A percentile compares a stretch with the other conserved stretches of the same genome.
Conservation (phyloP, 2,113 vertebrate species). For the Sinocyclocheilus anshuiensis region DNA sequence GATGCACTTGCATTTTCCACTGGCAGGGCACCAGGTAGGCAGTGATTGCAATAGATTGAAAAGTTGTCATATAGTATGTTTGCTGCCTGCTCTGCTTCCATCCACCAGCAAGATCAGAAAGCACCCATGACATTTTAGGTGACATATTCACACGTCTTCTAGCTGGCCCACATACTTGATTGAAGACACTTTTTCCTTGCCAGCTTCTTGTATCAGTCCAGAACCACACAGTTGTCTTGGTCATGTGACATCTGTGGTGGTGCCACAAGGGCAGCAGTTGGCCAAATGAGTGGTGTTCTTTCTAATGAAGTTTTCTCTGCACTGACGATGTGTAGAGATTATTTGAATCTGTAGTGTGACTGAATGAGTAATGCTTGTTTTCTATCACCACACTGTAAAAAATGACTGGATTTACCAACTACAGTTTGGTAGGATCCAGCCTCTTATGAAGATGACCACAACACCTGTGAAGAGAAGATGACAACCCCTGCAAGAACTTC, state of each 20-base stretch:
- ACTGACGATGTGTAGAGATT: background rate
- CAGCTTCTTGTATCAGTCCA: background rate
- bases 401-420: background rate
- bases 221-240: background rate
- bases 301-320: background rate
- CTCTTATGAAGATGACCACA: too few species aligned
- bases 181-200: background rate
- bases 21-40: background rate
- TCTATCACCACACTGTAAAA: background rate
- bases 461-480: too few species aligned
- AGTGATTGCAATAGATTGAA: conserved; percentile 15
- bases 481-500: too few species aligned
- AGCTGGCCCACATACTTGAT: background rate
- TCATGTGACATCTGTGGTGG: background rate
- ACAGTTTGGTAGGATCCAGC: background rate
- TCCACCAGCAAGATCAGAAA: background rate
- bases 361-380: background rate
- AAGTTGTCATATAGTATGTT: background rate
- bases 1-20: background rate
- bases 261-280: background rate
- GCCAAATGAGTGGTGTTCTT: background rate
- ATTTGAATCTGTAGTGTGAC: background rate
- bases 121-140: conserved; percentile 3
- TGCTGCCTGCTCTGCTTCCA: conserved; percentile 10
- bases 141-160: background rate